These are phyloP conservation scores for Sphaerophoria rueppellii DNA, from an alignment of 2,888 invertebrate species.

Conservation along the genomic window DNA sequence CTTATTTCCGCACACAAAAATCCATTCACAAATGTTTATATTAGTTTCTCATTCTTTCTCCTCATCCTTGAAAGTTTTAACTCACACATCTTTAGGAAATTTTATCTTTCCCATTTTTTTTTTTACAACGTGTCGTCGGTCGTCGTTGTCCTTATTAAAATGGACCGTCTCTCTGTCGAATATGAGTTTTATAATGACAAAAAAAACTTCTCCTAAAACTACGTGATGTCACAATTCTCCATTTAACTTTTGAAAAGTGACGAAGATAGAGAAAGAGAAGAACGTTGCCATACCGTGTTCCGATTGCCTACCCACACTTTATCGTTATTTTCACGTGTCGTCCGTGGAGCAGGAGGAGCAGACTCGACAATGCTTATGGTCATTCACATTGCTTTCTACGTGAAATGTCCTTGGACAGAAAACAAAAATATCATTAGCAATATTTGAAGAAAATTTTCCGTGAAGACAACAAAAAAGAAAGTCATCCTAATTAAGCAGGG, in stretches of 20 bases:
- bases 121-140: not conserved
- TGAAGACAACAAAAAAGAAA: constrained; percentile 13
- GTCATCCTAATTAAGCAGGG: constrained; percentile 20
- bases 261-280: not conserved
- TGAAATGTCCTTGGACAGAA: constrained; percentile 4
- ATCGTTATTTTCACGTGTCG: constrained; percentile 42
- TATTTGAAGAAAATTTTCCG: constrained; percentile 25
- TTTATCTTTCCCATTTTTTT: constrained; percentile 20
- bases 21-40: not conserved
- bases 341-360: not conserved
- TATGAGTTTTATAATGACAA: constrained; percentile 28
- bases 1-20: not conserved
- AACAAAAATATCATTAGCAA: constrained; percentile 36
- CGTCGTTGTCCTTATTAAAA: constrained; percentile 30
- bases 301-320: not conserved
- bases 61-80: constrained; percentile 9
- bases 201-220: constrained; percentile 31
- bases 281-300: constrained; percentile 13
- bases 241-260: constrained; percentile 57
- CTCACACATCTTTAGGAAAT: constrained; percentile 43
- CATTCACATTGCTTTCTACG: constrained; percentile 27
- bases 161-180: constrained; percentile 10
- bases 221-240: constrained; percentile 66
- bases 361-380: constrained; percentile 12
- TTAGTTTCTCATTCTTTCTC: constrained; percentile 1